Evolutionary conservation across 2,888 invertebrate genomes (phyloP), one percentile per base, ranked within the genome.

Genomic region (Apocheima hispidaria): DNA sequence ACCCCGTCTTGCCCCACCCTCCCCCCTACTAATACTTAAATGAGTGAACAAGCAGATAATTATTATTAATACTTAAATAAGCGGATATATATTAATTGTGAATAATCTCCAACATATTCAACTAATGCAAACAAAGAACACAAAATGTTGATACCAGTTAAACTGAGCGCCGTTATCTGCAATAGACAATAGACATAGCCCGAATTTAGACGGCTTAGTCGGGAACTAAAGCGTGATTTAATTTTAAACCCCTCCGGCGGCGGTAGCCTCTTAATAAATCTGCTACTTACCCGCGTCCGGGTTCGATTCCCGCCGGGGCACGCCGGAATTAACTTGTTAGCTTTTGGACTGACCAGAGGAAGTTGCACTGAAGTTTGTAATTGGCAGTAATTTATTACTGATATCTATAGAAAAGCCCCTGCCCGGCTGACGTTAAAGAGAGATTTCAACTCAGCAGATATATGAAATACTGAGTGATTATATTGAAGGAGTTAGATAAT

Each of bases 251-350:
- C 78, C 74, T 66, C 71, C 77, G 53, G 35, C 49, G 20, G 49
- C 80, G 82, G 82, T 82, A 85, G 83, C 85, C 90, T 87, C 86
- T 88, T 84, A 90, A 92, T 91, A 92, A 91, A 91, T 90, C 88
- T 87, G 83, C 82, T 85, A 82, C 86, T 88, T 88, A 85, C 74
- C 79, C 83, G 83, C 81, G 61, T 62, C 84, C 80, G 84, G 81
- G 84, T 90, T 90, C 86, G 87, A 87, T 78, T 90, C 90, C 88
- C 91, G 82, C 66, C 78, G 87, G 91, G 76, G 74, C 60, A 69
- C 4, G 71, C 78, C 69, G 76, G 80, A 81, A 88, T 90, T 88
- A 88, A 86, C 84, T 88, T 76, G 83, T 82, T 85, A 79, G 82
- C 44, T 50, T 79, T 79, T 78, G 75, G 73, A 84, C 88, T 90